Evolutionary conservation across 2,113 vertebrate species (phyloP).

Genomic region (Gobio gobio): DNA sequence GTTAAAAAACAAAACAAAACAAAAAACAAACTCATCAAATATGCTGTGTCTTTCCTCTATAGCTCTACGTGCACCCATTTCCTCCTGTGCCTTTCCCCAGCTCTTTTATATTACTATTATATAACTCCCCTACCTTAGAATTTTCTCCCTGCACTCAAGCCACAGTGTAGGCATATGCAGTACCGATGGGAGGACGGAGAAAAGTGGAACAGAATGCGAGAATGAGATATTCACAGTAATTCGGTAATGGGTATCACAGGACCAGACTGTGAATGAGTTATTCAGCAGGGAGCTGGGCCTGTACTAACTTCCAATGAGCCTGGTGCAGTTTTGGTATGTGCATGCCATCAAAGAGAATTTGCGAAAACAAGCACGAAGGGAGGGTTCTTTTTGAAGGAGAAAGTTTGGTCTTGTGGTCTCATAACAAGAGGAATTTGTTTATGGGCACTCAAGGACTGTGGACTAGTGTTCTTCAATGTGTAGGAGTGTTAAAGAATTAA

Average conservation of each 20-base stretch:
- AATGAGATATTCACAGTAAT: slow-evolving; percentile 47
- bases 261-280: slow-evolving; percentile 52
- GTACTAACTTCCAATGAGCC: slow-evolving; percentile 48
- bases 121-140: slow-evolving; percentile 43
- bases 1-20: neutral
- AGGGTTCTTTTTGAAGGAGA: slow-evolving; percentile 25
- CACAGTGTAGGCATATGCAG: slow-evolving; percentile 15
- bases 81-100: slow-evolving; percentile 10
- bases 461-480: neutral
- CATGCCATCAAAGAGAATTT: slow-evolving; percentile 41
- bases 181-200: slow-evolving; percentile 36
- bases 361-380: neutral
- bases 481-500: neutral
- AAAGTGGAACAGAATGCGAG: slow-evolving; percentile 16
- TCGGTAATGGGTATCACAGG: slow-evolving; percentile 53
- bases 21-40: neutral
- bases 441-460: neutral
- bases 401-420: slow-evolving; percentile 46
- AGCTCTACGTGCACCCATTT: slow-evolving; percentile 9
- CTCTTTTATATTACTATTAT: slow-evolving; percentile 47
- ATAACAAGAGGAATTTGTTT: slow-evolving; percentile 41
- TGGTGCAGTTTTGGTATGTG: slow-evolving; percentile 15
- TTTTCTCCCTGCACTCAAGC: slow-evolving; percentile 17
- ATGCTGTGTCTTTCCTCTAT: slow-evolving; percentile 3
- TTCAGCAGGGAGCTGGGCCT: slow-evolving; percentile 47